phyloP scores from a whole-genome alignment of 2,113 vertebrate species.

The Tragulus kanchil region DNA sequence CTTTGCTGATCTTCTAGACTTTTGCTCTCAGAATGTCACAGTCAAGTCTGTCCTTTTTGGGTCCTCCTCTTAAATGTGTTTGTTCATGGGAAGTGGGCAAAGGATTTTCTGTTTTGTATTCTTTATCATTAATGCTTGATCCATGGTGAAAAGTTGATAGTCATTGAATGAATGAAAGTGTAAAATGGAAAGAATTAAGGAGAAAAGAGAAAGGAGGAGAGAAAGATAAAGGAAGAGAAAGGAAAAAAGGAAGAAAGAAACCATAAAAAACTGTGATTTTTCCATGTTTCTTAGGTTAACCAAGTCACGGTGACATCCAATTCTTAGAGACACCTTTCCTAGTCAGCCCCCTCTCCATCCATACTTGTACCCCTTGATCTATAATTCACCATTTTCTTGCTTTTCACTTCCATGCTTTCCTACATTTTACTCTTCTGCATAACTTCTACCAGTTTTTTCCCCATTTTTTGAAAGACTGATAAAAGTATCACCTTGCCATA shows the following conservation, averaged over 20 bases:
- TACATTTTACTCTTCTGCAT: background rate
- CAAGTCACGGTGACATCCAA: background rate
- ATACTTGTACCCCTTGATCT: fast-evolving
- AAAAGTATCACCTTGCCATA: background rate
- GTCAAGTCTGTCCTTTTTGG: too few species aligned
- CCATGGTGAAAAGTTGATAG: background rate
- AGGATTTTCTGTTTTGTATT: background rate
- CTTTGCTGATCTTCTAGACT: background rate
- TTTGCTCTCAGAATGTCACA: background rate
- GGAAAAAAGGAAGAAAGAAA: background rate
- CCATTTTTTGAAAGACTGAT: background rate
- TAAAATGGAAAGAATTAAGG: background rate
- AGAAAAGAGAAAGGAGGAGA: background rate
- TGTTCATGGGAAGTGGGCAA: background rate
- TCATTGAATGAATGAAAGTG: background rate
- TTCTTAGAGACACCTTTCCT: background rate
- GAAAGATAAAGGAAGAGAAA: background rate
- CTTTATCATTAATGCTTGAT: background rate
- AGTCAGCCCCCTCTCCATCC: background rate
- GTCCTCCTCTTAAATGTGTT: background rate
- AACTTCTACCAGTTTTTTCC: background rate
- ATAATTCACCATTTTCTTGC: background rate
- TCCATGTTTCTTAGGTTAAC: background rate
- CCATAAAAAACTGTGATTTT: background rate
- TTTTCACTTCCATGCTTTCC: background rate